These are phyloP conservation scores for Hypomecis punctinalis DNA, from an alignment of 2,888 invertebrate species.

Conservation along the genomic window DNA sequence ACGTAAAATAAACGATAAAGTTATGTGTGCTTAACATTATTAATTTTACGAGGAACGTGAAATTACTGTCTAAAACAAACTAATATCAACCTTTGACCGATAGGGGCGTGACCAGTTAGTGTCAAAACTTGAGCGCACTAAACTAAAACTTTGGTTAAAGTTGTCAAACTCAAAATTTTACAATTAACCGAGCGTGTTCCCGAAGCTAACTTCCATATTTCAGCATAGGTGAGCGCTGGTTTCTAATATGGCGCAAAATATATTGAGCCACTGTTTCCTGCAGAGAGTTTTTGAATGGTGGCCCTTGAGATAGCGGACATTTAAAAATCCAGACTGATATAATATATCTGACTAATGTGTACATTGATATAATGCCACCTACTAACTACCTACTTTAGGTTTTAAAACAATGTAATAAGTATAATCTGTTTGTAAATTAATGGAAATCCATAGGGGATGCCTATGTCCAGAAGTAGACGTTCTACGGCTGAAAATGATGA, in stretches of 20 bases:
- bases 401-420: too few relatives aligned
- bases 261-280: slow-evolving; percentile 63
- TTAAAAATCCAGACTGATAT: slow-evolving; percentile 1
- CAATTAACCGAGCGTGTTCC: slow-evolving; percentile 69
- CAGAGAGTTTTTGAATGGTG: slow-evolving; percentile 49
- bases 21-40: too few relatives aligned
- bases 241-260: slow-evolving; percentile 70
- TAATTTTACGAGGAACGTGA: not conserved
- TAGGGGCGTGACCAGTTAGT: slow-evolving; percentile 55
- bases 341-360: not conserved
- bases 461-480: too few relatives aligned
- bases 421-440: too few relatives aligned
- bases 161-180: slow-evolving; percentile 73
- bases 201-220: slow-evolving; percentile 66
- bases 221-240: slow-evolving; percentile 67
- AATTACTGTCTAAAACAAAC: slow-evolving; percentile 38
- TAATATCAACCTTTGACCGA: slow-evolving; percentile 30
- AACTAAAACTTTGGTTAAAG: slow-evolving; percentile 53
- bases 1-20: too few relatives aligned
- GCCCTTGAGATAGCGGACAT: slow-evolving; percentile 46
- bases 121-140: slow-evolving; percentile 56
- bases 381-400: too few relatives aligned
- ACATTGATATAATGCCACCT: too few relatives aligned
- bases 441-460: too few relatives aligned
- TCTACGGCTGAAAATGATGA: too few relatives aligned